phyloP scores from a whole-genome alignment of 2,113 vertebrate genomes.

The Suncus etruscus region DNA sequence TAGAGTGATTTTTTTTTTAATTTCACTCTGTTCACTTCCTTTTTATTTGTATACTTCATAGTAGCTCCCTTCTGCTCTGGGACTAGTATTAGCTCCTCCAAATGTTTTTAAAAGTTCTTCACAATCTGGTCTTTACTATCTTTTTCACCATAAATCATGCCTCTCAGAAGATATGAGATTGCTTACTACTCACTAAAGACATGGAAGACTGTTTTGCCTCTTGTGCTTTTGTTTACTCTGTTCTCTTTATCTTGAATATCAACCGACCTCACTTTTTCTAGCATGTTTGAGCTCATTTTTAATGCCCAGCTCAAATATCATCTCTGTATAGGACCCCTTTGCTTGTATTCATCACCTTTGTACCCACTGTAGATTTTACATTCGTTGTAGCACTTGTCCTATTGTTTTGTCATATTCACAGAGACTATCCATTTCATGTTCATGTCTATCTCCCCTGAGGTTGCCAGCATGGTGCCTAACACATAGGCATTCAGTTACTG shows the following conservation, averaged over 20 bases:
- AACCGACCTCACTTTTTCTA: background rate
- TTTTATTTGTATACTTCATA: constrained; percentile 50
- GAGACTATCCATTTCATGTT: constrained; percentile 10
- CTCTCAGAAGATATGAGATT: constrained; percentile 15
- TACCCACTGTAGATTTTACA: constrained; percentile 36
- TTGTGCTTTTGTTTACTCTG: background rate
- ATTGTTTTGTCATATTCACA: constrained; percentile 39
- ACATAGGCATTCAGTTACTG: constrained; percentile 58
- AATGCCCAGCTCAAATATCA: constrained; percentile 60
- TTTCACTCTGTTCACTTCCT: background rate
- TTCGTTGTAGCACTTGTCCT: background rate
- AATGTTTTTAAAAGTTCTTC: constrained; percentile 33
- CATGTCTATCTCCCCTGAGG: background rate
- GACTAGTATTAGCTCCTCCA: background rate
- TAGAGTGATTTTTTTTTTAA: constrained; percentile 53
- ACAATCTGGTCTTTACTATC: background rate
- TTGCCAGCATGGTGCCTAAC: constrained; percentile 24
- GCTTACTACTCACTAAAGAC: constrained; percentile 31
- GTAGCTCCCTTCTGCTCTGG: background rate
- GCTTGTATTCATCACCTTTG: background rate
- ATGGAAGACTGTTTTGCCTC: background rate
- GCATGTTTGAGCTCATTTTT: constrained; percentile 51
- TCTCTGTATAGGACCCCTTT: constrained; percentile 1
- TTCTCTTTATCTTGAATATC: constrained; percentile 4
- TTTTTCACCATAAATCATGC: constrained; percentile 11